Evolutionary conservation across 2,797 vertebrate species (phyloP).

Genomic region (Aphelocoma californica): DNA sequence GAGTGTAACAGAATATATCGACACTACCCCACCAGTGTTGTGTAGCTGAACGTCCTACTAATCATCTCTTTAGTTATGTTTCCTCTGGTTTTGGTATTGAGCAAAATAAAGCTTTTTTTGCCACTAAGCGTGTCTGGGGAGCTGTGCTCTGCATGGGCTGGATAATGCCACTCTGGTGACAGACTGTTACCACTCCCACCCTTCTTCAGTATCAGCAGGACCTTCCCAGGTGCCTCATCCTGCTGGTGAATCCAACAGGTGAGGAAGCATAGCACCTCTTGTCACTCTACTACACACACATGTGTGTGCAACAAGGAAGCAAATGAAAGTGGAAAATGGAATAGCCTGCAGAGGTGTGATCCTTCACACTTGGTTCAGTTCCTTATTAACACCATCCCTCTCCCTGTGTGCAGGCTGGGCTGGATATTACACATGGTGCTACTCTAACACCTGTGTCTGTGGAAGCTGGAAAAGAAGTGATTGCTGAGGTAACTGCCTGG

Average conservation of each 20-base stretch:
- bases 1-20: not conserved
- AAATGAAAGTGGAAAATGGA: not conserved
- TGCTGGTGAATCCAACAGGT: not conserved
- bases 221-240: not conserved
- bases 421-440: not conserved
- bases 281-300: not conserved
- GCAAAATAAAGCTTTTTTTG: not conserved
- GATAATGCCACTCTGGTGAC: not conserved
- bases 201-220: not conserved
- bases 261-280: not conserved
- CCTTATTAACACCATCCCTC: not conserved
- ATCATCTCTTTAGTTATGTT: not conserved
- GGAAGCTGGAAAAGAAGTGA: not conserved
- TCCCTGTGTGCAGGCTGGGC: not conserved
- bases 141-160: not conserved
- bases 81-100: not conserved
- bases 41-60: not conserved
- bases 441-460: not conserved
- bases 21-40: not conserved
- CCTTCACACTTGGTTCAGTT: not conserved
- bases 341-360: not conserved
- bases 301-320: not conserved
- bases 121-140: not conserved
- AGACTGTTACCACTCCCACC: not conserved
- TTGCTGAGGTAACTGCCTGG: conserved; percentile 1